phyloP scores from a whole-genome alignment of 2,113 vertebrate species.

The Ptychochromis oligacanthus region DNA sequence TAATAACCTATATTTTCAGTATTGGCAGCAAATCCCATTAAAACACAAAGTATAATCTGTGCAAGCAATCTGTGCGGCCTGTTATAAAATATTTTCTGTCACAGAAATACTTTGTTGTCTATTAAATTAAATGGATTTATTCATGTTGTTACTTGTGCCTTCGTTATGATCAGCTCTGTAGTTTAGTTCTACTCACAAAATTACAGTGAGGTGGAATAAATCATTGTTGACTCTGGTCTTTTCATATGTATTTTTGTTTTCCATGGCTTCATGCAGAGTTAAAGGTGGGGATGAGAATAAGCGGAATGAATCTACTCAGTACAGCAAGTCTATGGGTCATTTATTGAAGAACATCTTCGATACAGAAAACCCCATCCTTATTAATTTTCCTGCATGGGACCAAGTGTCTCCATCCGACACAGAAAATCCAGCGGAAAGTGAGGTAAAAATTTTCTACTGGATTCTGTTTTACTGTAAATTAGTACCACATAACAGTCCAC shows the following conservation, averaged over 20 bases:
- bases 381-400: neutral
- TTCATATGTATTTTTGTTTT: conserved; percentile 3
- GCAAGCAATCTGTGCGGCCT: neutral
- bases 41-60: neutral
- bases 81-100: neutral
- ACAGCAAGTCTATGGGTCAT: neutral
- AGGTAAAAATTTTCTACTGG: conserved; percentile 22
- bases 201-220: too few relatives aligned
- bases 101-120: neutral
- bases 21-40: neutral
- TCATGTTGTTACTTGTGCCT: neutral
- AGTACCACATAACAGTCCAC: too few relatives aligned
- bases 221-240: neutral
- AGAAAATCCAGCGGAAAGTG: neutral
- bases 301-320: neutral
- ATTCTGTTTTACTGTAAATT: neutral
- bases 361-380: conserved; percentile 50
- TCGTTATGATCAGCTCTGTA: neutral
- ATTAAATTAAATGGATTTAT: neutral
- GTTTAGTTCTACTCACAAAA: too few relatives aligned
- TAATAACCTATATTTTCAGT: neutral
- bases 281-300: neutral
- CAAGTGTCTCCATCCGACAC: neutral
- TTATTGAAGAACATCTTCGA: conserved; percentile 21
- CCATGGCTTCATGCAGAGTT: conserved; percentile 25